A percentile compares a stretch with the other conserved stretches of the same genome.
Evolutionary conservation across 2,888 invertebrate genomes (phyloP).

Genomic region (Temnothorax unifasciatus): DNA sequence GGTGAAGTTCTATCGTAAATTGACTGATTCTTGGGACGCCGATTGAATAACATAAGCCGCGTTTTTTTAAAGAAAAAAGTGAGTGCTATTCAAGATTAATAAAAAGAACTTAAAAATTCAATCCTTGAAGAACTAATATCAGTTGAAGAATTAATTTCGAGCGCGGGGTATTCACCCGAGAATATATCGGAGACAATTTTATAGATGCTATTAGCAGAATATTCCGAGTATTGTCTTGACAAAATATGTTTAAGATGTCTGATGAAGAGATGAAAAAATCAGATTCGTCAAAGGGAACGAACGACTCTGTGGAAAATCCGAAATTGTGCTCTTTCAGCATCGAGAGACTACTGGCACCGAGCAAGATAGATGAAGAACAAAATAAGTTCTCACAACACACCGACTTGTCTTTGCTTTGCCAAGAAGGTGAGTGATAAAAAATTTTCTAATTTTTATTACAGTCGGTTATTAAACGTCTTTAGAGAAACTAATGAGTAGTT

Average conservation of each 20-base stretch:
- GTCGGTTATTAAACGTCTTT: neutral
- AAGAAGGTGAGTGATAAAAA: constrained; percentile 72
- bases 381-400: constrained; percentile 54
- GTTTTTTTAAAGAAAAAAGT: neutral
- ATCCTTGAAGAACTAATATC: neutral
- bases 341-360: constrained; percentile 82
- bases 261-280: constrained; percentile 66
- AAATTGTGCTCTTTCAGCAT: constrained; percentile 82
- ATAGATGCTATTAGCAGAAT: constrained; percentile 7
- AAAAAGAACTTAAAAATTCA: neutral
- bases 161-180: neutral
- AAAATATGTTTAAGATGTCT: constrained; percentile 70
- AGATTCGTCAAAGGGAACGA: constrained; percentile 62
- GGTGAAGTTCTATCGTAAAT: constrained; percentile 12
- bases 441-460: neutral
- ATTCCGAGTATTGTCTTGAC: neutral
- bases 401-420: constrained; percentile 59
- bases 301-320: constrained; percentile 66
- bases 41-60: neutral
- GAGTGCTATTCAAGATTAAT: constrained; percentile 20
- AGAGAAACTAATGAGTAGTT: neutral
- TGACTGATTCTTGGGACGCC: neutral
- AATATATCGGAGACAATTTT: constrained; percentile 4
- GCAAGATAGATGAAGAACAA: constrained; percentile 69
- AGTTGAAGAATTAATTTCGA: neutral